phyloP scores from a whole-genome alignment of 1,140 invertebrate genomes.

The Meloidogyne exigua region DNA sequence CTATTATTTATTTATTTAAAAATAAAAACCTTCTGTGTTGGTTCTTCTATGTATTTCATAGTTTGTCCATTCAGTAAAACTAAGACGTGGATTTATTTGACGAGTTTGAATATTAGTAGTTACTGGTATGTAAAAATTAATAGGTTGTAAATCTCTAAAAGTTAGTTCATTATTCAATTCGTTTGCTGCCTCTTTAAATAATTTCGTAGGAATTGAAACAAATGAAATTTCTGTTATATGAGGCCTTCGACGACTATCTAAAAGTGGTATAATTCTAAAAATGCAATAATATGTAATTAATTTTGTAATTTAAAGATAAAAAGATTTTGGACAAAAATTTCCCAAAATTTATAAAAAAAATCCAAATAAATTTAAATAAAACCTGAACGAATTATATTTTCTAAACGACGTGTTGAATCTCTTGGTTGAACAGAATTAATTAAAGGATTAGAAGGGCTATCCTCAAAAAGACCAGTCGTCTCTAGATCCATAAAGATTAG shows the following conservation, averaged over 20 bases:
- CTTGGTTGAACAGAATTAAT: neutral
- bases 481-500: constrained; percentile 47
- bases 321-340: too few relatives aligned
- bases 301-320: too few relatives aligned
- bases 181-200: constrained; percentile 17
- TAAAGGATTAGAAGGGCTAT: constrained; percentile 21
- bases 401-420: constrained; percentile 9
- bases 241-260: constrained; percentile 20
- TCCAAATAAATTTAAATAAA: neutral
- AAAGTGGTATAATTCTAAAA: neutral
- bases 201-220: constrained; percentile 25
- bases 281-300: too few relatives aligned
- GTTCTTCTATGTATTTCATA: constrained; percentile 32
- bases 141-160: neutral
- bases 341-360: too few relatives aligned
- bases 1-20: constrained; percentile 5
- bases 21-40: neutral
- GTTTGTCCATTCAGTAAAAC: constrained; percentile 35
- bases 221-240: constrained; percentile 48
- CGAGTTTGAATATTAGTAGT: constrained; percentile 33
- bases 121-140: constrained; percentile 25
- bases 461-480: constrained; percentile 43
- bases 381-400: constrained; percentile 22
- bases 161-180: neutral
- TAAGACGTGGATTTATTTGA: constrained; percentile 44